These are phyloP conservation scores for Merodon equestris DNA, from an alignment of 2,888 invertebrate species.

Conservation along the genomic window DNA sequence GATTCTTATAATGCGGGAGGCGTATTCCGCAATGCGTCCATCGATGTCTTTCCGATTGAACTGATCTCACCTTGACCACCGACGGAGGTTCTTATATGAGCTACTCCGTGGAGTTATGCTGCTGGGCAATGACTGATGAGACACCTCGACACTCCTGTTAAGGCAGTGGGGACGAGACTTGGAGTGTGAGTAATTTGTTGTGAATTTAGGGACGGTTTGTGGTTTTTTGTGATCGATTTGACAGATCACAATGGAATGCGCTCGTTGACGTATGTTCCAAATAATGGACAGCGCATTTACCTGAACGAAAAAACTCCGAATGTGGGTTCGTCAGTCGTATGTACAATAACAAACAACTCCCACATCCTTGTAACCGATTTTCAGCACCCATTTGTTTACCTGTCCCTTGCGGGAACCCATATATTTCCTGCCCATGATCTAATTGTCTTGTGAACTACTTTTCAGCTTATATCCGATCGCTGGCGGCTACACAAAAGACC, in stretches of 20 bases:
- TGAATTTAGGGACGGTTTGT: not conserved
- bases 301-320: too few relatives aligned
- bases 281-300: too few relatives aligned
- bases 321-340: too few relatives aligned
- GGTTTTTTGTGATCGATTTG: too few relatives aligned
- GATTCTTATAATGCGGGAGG: too few relatives aligned
- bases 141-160: conserved; percentile 36
- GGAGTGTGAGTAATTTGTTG: conserved; percentile 31
- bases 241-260: conserved; percentile 26
- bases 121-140: conserved; percentile 12
- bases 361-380: conserved; percentile 28
- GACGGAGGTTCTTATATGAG: conserved; percentile 69
- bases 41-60: conserved; percentile 47
- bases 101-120: conserved; percentile 1
- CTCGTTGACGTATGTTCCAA: too few relatives aligned
- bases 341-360: not conserved
- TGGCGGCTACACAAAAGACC: conserved; percentile 21
- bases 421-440: conserved; percentile 41
- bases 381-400: not conserved
- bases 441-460: conserved; percentile 5
- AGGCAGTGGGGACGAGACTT: conserved; percentile 9
- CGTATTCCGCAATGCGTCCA: conserved; percentile 33
- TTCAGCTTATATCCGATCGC: conserved; percentile 16
- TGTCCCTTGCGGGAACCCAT: conserved; percentile 6
- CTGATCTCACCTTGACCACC: conserved; percentile 68